These are phyloP conservation scores for Parauchenoglanis punctatus DNA, from an alignment of 2,797 vertebrate species.

Conservation along the genomic window DNA sequence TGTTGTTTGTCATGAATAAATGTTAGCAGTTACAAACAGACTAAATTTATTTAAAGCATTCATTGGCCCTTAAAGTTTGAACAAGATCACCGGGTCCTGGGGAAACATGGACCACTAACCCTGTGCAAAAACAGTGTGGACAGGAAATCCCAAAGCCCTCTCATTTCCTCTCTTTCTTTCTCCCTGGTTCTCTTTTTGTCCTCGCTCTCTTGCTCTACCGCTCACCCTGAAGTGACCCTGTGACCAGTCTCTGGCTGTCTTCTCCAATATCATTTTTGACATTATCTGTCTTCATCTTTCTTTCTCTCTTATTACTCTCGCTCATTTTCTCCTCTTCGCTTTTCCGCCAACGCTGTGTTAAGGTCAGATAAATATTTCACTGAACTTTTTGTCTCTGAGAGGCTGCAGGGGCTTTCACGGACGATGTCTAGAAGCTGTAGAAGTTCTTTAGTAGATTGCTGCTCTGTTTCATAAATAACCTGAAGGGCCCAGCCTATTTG, in stretches of 20 bases:
- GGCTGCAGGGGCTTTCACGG: not conserved
- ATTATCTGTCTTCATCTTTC: conserved; percentile 29
- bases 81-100: not conserved
- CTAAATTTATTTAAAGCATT: not conserved
- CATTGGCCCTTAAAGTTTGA: not conserved
- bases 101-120: conserved; percentile 3
- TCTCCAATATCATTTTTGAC: conserved; percentile 39
- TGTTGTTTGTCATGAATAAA: not conserved
- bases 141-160: conserved; percentile 34
- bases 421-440: conserved; percentile 4
- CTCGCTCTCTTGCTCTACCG: not conserved
- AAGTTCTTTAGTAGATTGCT: conserved; percentile 38
- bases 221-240: conserved; percentile 20
- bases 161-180: conserved; percentile 35
- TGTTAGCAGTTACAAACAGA: not conserved
- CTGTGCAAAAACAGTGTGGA: conserved; percentile 21
- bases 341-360: not conserved
- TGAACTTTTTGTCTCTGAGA: conserved; percentile 33
- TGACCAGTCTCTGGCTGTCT: conserved; percentile 18
- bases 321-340: not conserved
- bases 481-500: conserved; percentile 14
- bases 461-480: conserved; percentile 52
- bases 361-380: conserved; percentile 48
- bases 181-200: conserved; percentile 12
- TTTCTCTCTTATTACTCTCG: conserved; percentile 10